phyloP scores from a whole-genome alignment of 2,888 invertebrate genomes.

The Labia minor region DNA sequence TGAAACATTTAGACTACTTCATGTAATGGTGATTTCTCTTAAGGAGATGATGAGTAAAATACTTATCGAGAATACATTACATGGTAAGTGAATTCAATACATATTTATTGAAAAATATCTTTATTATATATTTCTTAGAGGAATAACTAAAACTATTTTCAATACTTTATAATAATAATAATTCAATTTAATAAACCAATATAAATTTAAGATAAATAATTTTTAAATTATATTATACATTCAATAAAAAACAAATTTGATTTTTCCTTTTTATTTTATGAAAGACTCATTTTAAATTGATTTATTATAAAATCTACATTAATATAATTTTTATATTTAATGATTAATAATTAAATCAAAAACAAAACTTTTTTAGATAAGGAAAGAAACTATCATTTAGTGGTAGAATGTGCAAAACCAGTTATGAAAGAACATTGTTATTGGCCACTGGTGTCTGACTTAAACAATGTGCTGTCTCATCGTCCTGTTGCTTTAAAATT shows the following conservation, averaged over 20 bases:
- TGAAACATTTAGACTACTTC: constrained; percentile 75
- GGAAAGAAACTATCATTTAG: constrained; percentile 78
- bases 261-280: no score
- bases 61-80: constrained; percentile 73
- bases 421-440: constrained; percentile 98
- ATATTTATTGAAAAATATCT: neutral
- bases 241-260: no score
- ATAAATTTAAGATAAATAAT: neutral
- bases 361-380: no score
- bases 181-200: no score
- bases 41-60: constrained; percentile 90
- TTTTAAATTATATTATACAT: neutral
- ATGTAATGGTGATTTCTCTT: constrained; percentile 84
- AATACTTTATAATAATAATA: no score
- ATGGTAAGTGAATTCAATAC: constrained; percentile 45
- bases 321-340: no score
- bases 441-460: constrained; percentile 94
- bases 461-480: constrained; percentile 92
- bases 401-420: constrained; percentile 81
- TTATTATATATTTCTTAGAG: neutral
- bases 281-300: no score
- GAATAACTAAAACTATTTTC: neutral
- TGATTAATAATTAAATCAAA: no score
- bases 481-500: constrained; percentile 82
- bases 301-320: no score